Base-by-base conservation (phyloP, 2,888 invertebrate genomes). In the Ochlodes sylvanus region DNA sequence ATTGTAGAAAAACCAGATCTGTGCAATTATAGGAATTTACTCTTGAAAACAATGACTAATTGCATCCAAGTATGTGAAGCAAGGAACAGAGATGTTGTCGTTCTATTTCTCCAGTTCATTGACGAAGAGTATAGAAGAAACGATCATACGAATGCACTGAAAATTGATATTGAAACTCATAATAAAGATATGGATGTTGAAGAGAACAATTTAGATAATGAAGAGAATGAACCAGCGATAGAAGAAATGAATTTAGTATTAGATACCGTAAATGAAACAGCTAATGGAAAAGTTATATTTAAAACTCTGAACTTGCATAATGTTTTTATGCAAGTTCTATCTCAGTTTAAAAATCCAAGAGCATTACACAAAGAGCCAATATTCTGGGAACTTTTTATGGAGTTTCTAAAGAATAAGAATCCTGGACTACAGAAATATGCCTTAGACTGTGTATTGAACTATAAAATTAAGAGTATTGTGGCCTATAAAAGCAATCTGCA, bases 371-470 rank as follows among this genome's bases (percentile, higher is more conserved):
- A 95, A 72, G 97, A 98, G 83, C 89, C 95, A 0, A 95, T 97
- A 73, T 92, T 99, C 70, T 94, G 95, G 79, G 95, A 95, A 69
- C 93, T 97, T n/a, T 97, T 96, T 78, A 94, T 96, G 81, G 96
- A 98, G 81, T 94, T 99, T 63, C 84, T 99, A 9, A 95, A 96
- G 57, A 96, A 97, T 70, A 96, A 96, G 77, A 97, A 97, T 85
- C 87, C 95, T 0, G 95, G 95, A 0, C 92, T 99, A 7, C 99
- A 99, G 86, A 97, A 96, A 84, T 94, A 95, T 63, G 97, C 98
- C 0, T 88, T 99, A 50, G 96, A 97, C 79, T 99, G 98, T 83
- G 87, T 99, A 1, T 90, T 98, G 76, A 95, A 97, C 0, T 99
- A 98, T 86, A 98, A 97, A 83, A 95, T 96, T 73, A 97, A 97